Conservation (phyloP, 2,888 invertebrate species). For the Eupithecia exiguata region DNA sequence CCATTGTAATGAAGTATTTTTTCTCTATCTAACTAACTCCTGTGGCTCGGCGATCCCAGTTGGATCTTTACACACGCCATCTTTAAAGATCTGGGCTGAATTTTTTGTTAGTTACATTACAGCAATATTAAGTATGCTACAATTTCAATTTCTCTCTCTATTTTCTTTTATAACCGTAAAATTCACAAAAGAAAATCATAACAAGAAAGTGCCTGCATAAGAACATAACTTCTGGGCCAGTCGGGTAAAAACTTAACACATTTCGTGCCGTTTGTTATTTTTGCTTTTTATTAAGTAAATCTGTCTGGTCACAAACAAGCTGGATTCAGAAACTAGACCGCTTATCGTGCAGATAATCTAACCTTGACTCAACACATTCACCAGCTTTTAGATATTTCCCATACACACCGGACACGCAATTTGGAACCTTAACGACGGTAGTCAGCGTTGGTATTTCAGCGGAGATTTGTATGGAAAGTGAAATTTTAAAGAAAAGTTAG, state of each 20-base stretch:
- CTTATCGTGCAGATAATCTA: conserved; percentile 42
- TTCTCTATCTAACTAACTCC: background rate
- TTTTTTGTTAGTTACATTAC: background rate
- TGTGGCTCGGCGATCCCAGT: background rate
- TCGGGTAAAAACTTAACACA: background rate
- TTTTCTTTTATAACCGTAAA: background rate
- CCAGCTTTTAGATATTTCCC: conserved; percentile 38
- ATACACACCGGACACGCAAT: conserved; percentile 18
- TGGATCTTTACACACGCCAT: background rate
- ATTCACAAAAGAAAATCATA: background rate
- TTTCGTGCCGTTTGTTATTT: background rate
- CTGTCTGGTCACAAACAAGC: conserved; percentile 28
- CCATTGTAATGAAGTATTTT: background rate
- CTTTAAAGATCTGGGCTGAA: background rate
- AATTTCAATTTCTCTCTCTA: background rate
- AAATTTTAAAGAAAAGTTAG: conserved; percentile 44
- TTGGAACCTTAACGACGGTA: background rate
- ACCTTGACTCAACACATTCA: conserved; percentile 45
- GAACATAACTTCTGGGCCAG: background rate
- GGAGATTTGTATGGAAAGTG: conserved; percentile 36
- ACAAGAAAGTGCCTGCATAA: background rate
- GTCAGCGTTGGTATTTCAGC: conserved; percentile 21
- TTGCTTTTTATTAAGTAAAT: background rate
- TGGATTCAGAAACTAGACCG: conserved; percentile 31
- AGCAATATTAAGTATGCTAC: background rate